Conservation (phyloP, 2,888 invertebrate species). For the Drosophila incognita region DNA sequence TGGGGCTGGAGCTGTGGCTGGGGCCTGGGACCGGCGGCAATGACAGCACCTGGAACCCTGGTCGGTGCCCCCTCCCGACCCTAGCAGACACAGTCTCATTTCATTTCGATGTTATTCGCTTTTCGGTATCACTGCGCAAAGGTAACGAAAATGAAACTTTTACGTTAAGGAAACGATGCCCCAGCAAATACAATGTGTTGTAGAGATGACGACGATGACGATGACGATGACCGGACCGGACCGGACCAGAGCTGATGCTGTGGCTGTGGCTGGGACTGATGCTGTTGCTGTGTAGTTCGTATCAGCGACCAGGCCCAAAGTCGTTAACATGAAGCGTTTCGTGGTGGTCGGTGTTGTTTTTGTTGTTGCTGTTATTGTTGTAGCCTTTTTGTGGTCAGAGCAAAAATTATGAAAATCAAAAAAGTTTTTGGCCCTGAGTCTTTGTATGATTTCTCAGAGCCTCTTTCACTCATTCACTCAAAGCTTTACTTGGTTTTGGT, state of each 20-base stretch:
- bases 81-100: constrained; percentile 74
- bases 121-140: constrained; percentile 73
- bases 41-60: constrained; percentile 35
- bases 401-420: constrained; percentile 81
- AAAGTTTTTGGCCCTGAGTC: constrained; percentile 75
- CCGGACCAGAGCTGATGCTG: constrained; percentile 9
- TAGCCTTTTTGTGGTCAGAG: constrained; percentile 72
- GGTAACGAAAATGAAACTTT: constrained; percentile 77
- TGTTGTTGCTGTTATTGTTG: constrained; percentile 46
- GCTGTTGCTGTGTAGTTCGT: constrained; percentile 8
- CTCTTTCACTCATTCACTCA: constrained; percentile 48
- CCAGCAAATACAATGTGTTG: constrained; percentile 56
- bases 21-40: constrained; percentile 16
- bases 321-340: constrained; percentile 75
- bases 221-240: constrained; percentile 21
- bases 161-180: constrained; percentile 68
- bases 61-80: constrained; percentile 7
- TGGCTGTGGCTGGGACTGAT: constrained; percentile 7
- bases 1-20: constrained; percentile 43
- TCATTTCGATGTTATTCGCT: constrained; percentile 66
- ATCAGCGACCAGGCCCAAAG: constrained; percentile 54
- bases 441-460: constrained; percentile 72
- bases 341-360: constrained; percentile 59
- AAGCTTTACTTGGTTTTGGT: constrained; percentile 53
- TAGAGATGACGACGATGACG: constrained; percentile 38